Evolutionary conservation across 1,140 invertebrate species (phyloP), one percentile per base, ranked within the genome.

Genomic region (Hestina assimilis): DNA sequence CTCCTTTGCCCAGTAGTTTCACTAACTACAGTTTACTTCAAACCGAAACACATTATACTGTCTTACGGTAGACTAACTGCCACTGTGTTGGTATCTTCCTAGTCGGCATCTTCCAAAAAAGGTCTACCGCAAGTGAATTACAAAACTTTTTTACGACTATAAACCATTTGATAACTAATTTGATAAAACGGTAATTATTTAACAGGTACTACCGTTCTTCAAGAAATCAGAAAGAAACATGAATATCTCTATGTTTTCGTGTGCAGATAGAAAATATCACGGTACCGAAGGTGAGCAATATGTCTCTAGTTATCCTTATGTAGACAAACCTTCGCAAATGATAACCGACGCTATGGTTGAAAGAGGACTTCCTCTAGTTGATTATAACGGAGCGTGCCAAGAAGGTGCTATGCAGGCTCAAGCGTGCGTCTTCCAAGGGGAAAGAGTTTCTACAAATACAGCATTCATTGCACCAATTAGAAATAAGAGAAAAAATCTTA

Each of bases 161-260:
- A 26, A 8, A 26, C n/a, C 24, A 1, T 8, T 26, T 26, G n/a
- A 8, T 28, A 28, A 28, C 26, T 8, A 8, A 28, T 31, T 9
- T 26, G n/a, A 8, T 26, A 26, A 26, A 26, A 26, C 6, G n/a
- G n/a, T 26, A 9, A 3, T 3, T 9, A 8, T 26, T 31, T 11
- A 28, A 28, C n/a, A 89, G 83, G 92, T 96, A 0, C 81, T 96
- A 2, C 93, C 93, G 0, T 96, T 95, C 69, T 97, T 96, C 71
- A 92, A 92, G 63, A 96, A 95, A 75, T 92, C 93, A 0, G 92
- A 96, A 80, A 92, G 93, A 52, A 92, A 92, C 66, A 77, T 92
- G 33, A 91, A 84, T 45, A 57, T 79, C 5, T 75, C 83, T 26
- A 56, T 72, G 62, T 3, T 59, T 85, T n/a, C n/a, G n/a, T n/a